Evolutionary conservation across 1,140 invertebrate species (phyloP), one percentile per base, ranked within the genome.

Genomic region (Anoplolepis gracilipes): DNA sequence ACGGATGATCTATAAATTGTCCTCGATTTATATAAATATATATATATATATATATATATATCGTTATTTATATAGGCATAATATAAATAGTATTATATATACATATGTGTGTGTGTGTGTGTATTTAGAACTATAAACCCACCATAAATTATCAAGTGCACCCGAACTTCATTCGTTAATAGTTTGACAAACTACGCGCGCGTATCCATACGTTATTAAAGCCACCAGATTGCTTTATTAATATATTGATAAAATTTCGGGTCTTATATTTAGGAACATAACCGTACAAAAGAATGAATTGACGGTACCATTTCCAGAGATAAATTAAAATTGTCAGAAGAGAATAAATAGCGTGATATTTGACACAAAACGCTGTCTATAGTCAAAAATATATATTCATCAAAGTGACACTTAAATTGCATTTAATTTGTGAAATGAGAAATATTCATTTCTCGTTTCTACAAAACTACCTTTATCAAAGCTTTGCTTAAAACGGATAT

Each of bases 131-230:
- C 62, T 53, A 30, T 42, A 77, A 57, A 69, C 16, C 30, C 30
- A 4, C 22, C 62, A 16, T 79, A 53, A 79, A 79, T 79, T 79
- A 73, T 79, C 25, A 42, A 69, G 62, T 69, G 62, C 62, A 39
- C 62, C 5, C 36, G 22, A 79, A 79, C 76, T 79, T 79, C 46
- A 69, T 79, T 79, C 76, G 76, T 79, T 79, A 79, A 46, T 79
- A 79, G 64, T 79, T 79, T 6, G 64, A 33, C 62, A 53, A 42
- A n/a, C 67, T 69, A 19, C 46, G 16, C n/a, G 42, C n/a, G 42
- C 8, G 30, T 19, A 79, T 79, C 42, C 25, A 33, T 78, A 62
- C 42, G 39, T 78, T 65, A 61, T 79, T 79, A 55, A 79, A 69
- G 46, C 76, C n/a, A 33, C 30, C 30, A 57, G 22, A 69, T 69